Conservation (phyloP, 2,888 invertebrate species). For the Tortricodes alternella region DNA sequence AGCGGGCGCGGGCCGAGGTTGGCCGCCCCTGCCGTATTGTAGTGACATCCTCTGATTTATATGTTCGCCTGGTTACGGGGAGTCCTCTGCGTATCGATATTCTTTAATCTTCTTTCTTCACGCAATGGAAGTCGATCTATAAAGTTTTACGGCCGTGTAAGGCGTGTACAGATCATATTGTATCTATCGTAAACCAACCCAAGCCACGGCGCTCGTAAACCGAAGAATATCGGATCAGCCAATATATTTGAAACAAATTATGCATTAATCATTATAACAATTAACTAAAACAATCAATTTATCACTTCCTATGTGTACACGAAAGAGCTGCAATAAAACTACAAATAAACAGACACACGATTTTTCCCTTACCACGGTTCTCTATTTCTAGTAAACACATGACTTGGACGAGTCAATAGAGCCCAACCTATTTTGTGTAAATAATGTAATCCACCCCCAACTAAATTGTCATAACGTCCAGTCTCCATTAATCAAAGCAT, state of each 20-base stretch:
- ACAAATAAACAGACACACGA: too few species aligned
- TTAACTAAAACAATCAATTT: conserved; percentile 6
- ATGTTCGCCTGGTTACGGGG: conserved; percentile 60
- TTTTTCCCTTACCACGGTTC: too few species aligned
- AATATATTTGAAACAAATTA: background rate
- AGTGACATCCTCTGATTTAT: conserved; percentile 68
- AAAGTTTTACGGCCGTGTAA: conserved; percentile 12
- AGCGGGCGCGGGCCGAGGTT: conserved; percentile 47
- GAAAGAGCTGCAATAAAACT: too few species aligned
- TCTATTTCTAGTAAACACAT: too few species aligned
- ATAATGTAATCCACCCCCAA: conserved; percentile 5
- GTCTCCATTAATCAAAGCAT: conserved; percentile 37
- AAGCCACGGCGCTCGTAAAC: conserved; percentile 10
- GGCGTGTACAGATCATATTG: conserved; percentile 20
- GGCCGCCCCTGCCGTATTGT: conserved; percentile 59
- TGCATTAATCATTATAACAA: background rate
- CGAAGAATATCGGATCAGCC: background rate
- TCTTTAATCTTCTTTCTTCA: conserved; percentile 12
- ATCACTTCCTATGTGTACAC: too few species aligned
- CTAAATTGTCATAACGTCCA: conserved; percentile 6
- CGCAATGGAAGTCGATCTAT: conserved; percentile 14
- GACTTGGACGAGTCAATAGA: background rate
- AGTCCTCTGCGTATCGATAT: conserved; percentile 33
- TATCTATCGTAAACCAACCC: conserved; percentile 10
- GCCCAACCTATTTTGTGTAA: background rate